Conservation (phyloP, 2,888 invertebrate species). For the Sinohyriopsis cumingii region DNA sequence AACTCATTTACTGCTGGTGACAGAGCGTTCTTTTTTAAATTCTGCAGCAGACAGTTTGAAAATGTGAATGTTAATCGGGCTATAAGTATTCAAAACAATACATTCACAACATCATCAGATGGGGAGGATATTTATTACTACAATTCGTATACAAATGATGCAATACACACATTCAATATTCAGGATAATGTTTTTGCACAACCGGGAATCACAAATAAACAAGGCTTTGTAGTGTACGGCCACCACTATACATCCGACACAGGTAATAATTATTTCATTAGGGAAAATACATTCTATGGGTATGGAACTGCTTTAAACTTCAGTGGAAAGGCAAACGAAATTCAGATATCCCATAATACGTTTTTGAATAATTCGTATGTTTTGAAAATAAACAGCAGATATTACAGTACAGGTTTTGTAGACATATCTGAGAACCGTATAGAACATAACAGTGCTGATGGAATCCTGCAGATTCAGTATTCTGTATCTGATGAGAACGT, state of each 20-base stretch:
- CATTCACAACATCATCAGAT: background rate
- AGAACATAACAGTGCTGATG: background rate
- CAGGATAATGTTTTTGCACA: too few species aligned
- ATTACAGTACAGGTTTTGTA: too few species aligned
- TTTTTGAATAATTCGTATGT: too few species aligned
- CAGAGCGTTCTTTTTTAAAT: background rate
- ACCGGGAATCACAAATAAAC: too few species aligned
- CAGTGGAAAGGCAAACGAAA: too few species aligned
- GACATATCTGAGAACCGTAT: background rate
- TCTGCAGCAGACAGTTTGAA: constrained; percentile 4
- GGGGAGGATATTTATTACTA: constrained; percentile 4
- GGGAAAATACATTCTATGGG: constrained; percentile 8
- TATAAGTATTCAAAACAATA: constrained; percentile 10
- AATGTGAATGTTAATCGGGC: too few species aligned
- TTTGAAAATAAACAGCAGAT: too few species aligned
- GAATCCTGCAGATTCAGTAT: constrained; percentile 1
- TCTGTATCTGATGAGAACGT: too few species aligned
- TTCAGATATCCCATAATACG: too few species aligned
- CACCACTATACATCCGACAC: too few species aligned
- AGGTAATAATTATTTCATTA: constrained; percentile 1
- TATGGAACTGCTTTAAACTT: background rate
- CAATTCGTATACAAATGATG: background rate
- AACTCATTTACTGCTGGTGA: too few species aligned
- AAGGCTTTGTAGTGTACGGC: too few species aligned
- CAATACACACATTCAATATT: background rate